A percentile compares a stretch with the other conserved stretches of the same genome.
phyloP scores from a whole-genome alignment of 1,140 invertebrate genomes.

The Sipha flava region DNA sequence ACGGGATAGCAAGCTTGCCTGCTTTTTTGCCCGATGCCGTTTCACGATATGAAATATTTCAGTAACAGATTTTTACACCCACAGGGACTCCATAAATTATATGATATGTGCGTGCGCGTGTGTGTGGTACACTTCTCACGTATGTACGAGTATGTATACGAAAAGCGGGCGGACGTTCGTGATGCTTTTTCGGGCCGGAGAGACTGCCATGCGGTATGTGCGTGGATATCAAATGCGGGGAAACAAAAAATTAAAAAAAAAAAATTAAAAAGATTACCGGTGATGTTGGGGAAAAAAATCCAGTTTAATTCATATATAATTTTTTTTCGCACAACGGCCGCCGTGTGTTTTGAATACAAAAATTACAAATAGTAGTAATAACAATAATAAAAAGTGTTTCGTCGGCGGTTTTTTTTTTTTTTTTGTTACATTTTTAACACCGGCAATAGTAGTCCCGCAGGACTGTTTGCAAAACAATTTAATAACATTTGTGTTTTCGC shows the following conservation, averaged over 20 bases:
- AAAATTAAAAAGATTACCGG: constrained; percentile 16
- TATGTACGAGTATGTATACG: too few species aligned
- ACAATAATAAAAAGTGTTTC: constrained; percentile 13
- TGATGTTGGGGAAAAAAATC: constrained; percentile 1
- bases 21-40: neutral
- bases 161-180: neutral
- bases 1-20: neutral
- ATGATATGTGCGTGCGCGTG: neutral
- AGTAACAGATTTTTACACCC: constrained; percentile 31
- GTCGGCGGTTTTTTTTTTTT: neutral
- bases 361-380: constrained; percentile 3
- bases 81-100: constrained; percentile 31
- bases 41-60: constrained; percentile 3
- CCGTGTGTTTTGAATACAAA: constrained; percentile 13
- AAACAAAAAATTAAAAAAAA: neutral
- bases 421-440: constrained; percentile 14
- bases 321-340: neutral
- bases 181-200: neutral
- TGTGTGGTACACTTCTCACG: neutral
- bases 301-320: constrained; percentile 23
- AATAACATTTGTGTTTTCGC: constrained; percentile 20
- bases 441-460: constrained; percentile 16
- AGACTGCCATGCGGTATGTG: too few species aligned
- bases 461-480: constrained; percentile 31
- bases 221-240: too few species aligned